phyloP scores from a whole-genome alignment of 2,113 vertebrate species.

The Chauna torquata region DNA sequence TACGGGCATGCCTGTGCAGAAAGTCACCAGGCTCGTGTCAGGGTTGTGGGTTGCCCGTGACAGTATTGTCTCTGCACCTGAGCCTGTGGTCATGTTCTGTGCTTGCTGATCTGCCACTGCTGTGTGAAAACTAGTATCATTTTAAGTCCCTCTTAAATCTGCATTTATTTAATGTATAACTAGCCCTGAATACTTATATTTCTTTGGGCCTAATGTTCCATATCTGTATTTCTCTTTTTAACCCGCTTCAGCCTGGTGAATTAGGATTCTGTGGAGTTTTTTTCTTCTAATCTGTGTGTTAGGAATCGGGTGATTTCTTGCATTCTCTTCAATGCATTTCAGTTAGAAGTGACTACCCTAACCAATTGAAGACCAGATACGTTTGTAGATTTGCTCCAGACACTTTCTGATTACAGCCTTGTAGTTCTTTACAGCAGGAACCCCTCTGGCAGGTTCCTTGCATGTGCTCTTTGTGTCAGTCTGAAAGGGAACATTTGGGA shows the following conservation, averaged over 20 bases:
- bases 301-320: not conserved
- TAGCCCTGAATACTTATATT: not conserved
- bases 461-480: not conserved
- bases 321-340: not conserved
- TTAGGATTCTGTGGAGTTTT: not conserved
- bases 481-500: not conserved
- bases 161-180: rapidly evolving
- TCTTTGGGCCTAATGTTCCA: not conserved
- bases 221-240: not conserved
- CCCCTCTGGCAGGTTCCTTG: not conserved
- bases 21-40: not conserved
- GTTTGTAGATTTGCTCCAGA: not conserved
- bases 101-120: not conserved
- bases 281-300: not conserved
- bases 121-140: not conserved
- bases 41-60: not conserved
- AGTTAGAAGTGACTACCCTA: not conserved
- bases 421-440: not conserved
- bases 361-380: not conserved
- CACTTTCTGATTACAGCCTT: not conserved
- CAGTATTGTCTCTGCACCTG: not conserved
- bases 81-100: not conserved
- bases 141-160: not conserved
- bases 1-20: not conserved
- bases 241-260: not conserved